Conservation (phyloP, 2,113 vertebrate species). For the Tachycineta bicolor region DNA sequence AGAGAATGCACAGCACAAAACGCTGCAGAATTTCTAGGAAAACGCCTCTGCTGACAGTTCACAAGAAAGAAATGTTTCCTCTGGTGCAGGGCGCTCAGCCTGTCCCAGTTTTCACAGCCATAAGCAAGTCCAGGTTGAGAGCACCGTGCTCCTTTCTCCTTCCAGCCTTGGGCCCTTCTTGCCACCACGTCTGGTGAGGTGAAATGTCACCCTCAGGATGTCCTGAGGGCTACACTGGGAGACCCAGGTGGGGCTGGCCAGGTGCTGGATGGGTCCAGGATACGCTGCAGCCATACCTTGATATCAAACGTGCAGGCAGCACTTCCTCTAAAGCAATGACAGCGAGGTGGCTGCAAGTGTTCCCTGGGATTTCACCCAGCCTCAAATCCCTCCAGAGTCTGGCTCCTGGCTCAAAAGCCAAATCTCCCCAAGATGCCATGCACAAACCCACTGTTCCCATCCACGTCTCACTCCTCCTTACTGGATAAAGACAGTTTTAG, state of each 20-base stretch:
- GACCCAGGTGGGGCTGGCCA: background rate
- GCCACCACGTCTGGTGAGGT: background rate
- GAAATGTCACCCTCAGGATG: background rate
- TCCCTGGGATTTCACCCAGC: background rate
- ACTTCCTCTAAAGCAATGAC: background rate
- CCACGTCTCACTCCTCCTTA: background rate
- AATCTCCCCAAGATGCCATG: background rate
- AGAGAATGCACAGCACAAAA: background rate
- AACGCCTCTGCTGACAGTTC: background rate
- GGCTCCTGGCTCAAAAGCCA: background rate
- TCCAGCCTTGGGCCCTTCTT: background rate
- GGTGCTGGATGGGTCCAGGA: background rate
- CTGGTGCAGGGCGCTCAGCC: background rate
- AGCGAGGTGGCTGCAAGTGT: background rate
- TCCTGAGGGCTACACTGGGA: background rate
- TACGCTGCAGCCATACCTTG: rapidly evolving
- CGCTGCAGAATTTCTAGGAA: background rate
- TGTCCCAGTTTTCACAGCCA: background rate
- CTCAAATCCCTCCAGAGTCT: background rate
- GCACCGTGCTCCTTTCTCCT: background rate
- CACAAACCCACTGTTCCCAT: background rate
- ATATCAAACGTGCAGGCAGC: background rate
- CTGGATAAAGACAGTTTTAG: background rate
- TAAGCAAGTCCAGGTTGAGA: background rate
- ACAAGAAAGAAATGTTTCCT: background rate